Percentiles rank a stretch among this genome's conserved stretches.
phyloP scores from a whole-genome alignment of 2,797 vertebrate genomes.

The Chelon auratus region DNA sequence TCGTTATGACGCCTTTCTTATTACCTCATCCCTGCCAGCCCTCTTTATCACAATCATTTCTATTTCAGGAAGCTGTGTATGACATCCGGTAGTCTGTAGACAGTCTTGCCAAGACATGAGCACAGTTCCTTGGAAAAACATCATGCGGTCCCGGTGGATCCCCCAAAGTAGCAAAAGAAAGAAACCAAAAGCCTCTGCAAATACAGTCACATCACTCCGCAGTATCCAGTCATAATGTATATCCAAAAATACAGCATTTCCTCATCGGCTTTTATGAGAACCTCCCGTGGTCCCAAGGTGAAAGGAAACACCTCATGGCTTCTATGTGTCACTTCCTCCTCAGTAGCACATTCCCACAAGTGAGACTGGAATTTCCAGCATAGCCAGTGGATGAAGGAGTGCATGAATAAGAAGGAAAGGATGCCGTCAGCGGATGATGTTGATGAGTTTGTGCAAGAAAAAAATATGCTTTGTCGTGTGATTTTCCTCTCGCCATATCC shows the following conservation, averaged over 20 bases:
- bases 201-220: slow-evolving; percentile 20
- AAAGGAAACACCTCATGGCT: slow-evolving; percentile 72
- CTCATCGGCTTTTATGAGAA: slow-evolving; percentile 48
- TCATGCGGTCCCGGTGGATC: slow-evolving; percentile 3
- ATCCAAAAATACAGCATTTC: slow-evolving; percentile 57
- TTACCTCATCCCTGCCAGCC: slow-evolving; percentile 27
- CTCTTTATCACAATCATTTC: slow-evolving; percentile 44
- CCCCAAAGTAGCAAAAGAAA: slow-evolving; percentile 18
- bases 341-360: slow-evolving; percentile 55
- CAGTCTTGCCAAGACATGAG: slow-evolving; percentile 40
- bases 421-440: slow-evolving; percentile 4
- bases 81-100: slow-evolving; percentile 16
- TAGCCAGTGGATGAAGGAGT: slow-evolving; percentile 16
- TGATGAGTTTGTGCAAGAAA: background rate
- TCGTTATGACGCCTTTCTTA: slow-evolving; percentile 21
- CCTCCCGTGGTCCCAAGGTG: slow-evolving; percentile 41
- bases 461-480: background rate
- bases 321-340: slow-evolving; percentile 77
- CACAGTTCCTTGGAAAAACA: slow-evolving; percentile 39
- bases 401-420: slow-evolving; percentile 29
- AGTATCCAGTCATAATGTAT: slow-evolving; percentile 22
- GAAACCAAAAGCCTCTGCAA: background rate
- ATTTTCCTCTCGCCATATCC: background rate
- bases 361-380: slow-evolving; percentile 65
- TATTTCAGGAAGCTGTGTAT: slow-evolving; percentile 44